phyloP scores from a whole-genome alignment of 2,888 invertebrate species.

The Trimorus sp. region DNA sequence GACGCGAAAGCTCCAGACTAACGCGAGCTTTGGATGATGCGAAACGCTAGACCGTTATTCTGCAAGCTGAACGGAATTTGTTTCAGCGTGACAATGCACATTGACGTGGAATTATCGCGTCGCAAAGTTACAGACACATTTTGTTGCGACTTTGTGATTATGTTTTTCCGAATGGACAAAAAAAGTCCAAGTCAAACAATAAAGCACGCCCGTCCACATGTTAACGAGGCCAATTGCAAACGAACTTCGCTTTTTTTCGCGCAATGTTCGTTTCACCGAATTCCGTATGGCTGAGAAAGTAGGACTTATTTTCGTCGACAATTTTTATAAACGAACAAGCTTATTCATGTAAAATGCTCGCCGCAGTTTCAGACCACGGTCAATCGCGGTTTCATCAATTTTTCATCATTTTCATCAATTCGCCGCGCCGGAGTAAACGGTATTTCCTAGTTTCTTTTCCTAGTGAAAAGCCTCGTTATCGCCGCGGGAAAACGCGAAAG shows the following conservation, averaged over 20 bases:
- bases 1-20: slow-evolving; percentile 12
- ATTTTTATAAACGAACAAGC: neutral
- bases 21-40: slow-evolving; percentile 18
- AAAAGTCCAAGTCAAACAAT: neutral
- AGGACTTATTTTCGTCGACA: neutral
- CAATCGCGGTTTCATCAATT: too few species aligned
- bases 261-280: too few species aligned
- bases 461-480: too few species aligned
- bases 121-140: slow-evolving; percentile 16
- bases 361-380: too few species aligned
- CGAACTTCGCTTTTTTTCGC: too few species aligned
- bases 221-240: neutral
- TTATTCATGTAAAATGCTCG: too few species aligned
- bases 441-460: too few species aligned
- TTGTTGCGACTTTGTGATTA: slow-evolving; percentile 12
- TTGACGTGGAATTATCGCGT: slow-evolving; percentile 32
- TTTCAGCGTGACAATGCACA: slow-evolving; percentile 29
- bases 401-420: too few species aligned
- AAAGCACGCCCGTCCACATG: slow-evolving; percentile 9
- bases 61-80: slow-evolving; percentile 30
- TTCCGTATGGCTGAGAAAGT: too few species aligned
- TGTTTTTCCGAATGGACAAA: slow-evolving; percentile 8
- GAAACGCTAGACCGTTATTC: slow-evolving; percentile 21
- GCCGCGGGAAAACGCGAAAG: neutral
- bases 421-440: too few species aligned